Conservation (phyloP, 2,113 vertebrate genomes). For the Colistium nudipinnis region DNA sequence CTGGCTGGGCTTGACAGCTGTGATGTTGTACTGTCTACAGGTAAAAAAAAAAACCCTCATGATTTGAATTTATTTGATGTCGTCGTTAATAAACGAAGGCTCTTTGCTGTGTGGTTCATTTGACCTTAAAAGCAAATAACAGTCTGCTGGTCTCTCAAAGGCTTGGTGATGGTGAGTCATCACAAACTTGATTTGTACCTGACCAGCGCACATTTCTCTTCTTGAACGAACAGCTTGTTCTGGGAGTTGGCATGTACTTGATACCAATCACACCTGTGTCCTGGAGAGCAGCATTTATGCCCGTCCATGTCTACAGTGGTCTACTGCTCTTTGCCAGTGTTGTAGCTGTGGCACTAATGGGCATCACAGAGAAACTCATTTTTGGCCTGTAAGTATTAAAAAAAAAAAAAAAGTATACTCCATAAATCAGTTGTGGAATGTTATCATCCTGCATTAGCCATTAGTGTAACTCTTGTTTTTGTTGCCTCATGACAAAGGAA, state of each 20-base stretch:
- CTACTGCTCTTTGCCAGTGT: constrained; percentile 87
- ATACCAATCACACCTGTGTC: constrained; percentile 85
- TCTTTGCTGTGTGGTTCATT: neutral
- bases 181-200: constrained; percentile 8
- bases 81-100: neutral
- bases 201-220: constrained; percentile 24
- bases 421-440: neutral
- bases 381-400: constrained; percentile 90
- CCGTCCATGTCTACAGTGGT: constrained; percentile 90
- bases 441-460: neutral
- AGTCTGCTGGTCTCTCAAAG: neutral
- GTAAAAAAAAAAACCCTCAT: constrained; percentile 75
- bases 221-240: constrained; percentile 84
- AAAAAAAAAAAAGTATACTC: neutral
- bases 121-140: neutral
- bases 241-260: constrained; percentile 88
- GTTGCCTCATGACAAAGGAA: constrained; percentile 54
- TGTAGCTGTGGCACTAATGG: constrained; percentile 90
- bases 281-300: constrained; percentile 86
- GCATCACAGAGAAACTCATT: constrained; percentile 95
- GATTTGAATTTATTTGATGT: neutral
- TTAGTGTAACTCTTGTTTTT: neutral
- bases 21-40: constrained; percentile 88
- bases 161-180: constrained; percentile 9
- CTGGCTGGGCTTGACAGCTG: constrained; percentile 90